Percentiles rank a stretch among this genome's conserved stretches.
Conservation (phyloP, 2,888 invertebrate species). For the Watsonalla binaria region DNA sequence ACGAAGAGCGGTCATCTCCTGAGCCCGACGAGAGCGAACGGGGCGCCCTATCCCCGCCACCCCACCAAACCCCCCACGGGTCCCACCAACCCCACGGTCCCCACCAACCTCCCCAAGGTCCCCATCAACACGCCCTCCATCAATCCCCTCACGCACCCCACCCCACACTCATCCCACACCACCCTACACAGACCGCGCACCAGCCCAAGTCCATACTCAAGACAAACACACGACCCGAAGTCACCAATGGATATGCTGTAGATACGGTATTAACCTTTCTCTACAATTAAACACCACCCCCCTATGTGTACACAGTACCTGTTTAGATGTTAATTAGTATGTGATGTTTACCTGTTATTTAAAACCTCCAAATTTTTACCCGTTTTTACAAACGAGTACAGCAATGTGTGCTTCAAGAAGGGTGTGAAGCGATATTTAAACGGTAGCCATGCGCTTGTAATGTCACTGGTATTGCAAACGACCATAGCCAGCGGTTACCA, state of each 20-base stretch:
- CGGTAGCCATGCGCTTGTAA: too few species aligned
- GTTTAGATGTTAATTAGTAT: too few species aligned
- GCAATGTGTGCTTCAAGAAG: too few species aligned
- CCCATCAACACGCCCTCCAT: conserved; percentile 25
- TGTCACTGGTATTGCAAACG: too few species aligned
- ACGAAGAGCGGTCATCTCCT: conserved; percentile 30
- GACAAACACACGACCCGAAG: conserved; percentile 53
- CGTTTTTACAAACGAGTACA: too few species aligned
- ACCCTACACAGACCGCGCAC: conserved; percentile 20
- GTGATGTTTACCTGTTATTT: too few species aligned
- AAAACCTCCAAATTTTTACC: too few species aligned
- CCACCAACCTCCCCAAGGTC: conserved; percentile 6
- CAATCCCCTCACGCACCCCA: conserved; percentile 12
- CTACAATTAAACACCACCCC: too few species aligned
- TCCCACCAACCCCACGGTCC: conserved; percentile 28
- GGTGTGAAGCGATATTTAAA: too few species aligned
- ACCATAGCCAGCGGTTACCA: too few species aligned
- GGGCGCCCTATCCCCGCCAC: conserved; percentile 15
- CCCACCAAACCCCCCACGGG: conserved; percentile 24
- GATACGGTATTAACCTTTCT: conserved; percentile 24
- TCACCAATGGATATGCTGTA: conserved; percentile 55
- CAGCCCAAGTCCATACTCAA: conserved; percentile 74
- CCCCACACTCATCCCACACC: conserved; percentile 5
- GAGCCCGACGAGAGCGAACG: conserved; percentile 15
- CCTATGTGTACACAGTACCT: too few species aligned